Evolutionary conservation across 2,888 invertebrate species (phyloP).

Genomic region (Neoscelio sp.): DNA sequence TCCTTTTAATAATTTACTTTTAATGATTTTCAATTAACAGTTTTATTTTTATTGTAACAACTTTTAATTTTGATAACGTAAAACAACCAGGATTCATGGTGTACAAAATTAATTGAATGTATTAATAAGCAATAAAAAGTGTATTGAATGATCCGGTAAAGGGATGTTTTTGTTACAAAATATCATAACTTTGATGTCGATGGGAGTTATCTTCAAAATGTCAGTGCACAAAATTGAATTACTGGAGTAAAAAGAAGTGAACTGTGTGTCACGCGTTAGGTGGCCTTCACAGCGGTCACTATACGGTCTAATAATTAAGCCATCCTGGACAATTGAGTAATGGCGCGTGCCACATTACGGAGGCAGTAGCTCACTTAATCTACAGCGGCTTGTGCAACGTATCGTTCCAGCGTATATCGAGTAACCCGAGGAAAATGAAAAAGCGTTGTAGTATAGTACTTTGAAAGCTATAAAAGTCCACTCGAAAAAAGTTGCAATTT

Average conservation of each 20-base stretch:
- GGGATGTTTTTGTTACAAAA: background rate
- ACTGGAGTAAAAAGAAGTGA: constrained; percentile 14
- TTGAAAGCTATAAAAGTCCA: constrained; percentile 30
- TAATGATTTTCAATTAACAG: too few species aligned
- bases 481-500: constrained; percentile 47
- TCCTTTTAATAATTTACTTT: too few species aligned
- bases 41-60: too few species aligned
- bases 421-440: constrained; percentile 44
- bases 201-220: constrained; percentile 21
- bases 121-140: background rate
- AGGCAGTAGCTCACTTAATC: constrained; percentile 44
- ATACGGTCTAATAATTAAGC: constrained; percentile 58
- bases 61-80: too few species aligned
- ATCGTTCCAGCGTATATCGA: constrained; percentile 23
- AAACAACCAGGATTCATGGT: too few species aligned
- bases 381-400: constrained; percentile 21
- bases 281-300: constrained; percentile 42
- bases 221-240: constrained; percentile 41
- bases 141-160: background rate
- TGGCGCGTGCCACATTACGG: constrained; percentile 46
- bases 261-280: constrained; percentile 30
- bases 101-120: background rate
- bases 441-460: constrained; percentile 22
- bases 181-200: constrained; percentile 23
- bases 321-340: constrained; percentile 44